phyloP scores from a whole-genome alignment of 2,797 vertebrate genomes.

The Intellagama lesueurii region DNA sequence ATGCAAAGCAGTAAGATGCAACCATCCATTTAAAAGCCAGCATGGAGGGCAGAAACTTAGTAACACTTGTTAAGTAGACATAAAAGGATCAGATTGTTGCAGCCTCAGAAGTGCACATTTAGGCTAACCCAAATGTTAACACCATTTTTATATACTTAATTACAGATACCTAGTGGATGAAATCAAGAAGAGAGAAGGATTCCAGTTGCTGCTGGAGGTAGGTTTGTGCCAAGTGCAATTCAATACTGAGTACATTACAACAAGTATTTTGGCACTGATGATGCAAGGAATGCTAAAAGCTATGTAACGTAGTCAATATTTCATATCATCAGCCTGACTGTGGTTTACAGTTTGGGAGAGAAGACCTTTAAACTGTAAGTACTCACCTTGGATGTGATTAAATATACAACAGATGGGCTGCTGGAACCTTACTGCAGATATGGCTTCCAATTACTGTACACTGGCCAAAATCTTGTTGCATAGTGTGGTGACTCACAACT shows the following conservation, averaged over 20 bases:
- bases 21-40: too few species aligned
- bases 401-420: conserved; percentile 18
- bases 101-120: not conserved
- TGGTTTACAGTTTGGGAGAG: conserved; percentile 5
- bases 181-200: conserved; percentile 86
- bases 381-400: not conserved
- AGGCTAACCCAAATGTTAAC: conserved; percentile 3
- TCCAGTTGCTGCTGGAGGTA: conserved; percentile 85
- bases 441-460: not conserved
- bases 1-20: too few species aligned
- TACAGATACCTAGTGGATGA: conserved; percentile 85
- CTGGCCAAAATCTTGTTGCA: too few species aligned
- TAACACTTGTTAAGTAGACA: not conserved
- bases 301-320: not conserved
- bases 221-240: conserved; percentile 43
- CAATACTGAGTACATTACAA: not conserved
- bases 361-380: not conserved
- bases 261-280: conserved; percentile 6
- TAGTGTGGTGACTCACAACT: too few species aligned
- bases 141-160: conserved; percentile 55
- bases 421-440: not conserved
- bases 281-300: not conserved
- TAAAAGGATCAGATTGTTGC: not conserved
- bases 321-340: not conserved
- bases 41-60: not conserved